Evolutionary conservation across 2,888 invertebrate genomes (phyloP).

Genomic region (Vesta saturnalis): DNA sequence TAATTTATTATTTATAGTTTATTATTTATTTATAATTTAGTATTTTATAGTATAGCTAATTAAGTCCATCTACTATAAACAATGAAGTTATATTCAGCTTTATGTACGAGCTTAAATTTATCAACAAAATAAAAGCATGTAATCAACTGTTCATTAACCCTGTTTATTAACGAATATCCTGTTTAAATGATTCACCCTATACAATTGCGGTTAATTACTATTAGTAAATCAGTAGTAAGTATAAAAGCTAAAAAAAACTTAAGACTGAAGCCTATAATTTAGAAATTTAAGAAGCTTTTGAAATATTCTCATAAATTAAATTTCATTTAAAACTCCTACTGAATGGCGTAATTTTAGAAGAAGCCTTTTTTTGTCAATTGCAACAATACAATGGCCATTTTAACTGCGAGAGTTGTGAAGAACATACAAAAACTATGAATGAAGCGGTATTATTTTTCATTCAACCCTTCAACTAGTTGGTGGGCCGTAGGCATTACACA

Average conservation of each 20-base stretch:
- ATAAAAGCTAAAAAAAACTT: not conserved
- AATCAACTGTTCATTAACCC: too few species aligned
- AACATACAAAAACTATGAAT: conserved; percentile 1
- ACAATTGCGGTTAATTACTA: too few species aligned
- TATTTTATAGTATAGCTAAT: too few species aligned
- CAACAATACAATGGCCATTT: not conserved
- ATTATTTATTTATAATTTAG: too few species aligned
- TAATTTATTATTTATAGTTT: too few species aligned
- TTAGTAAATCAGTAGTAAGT: too few species aligned
- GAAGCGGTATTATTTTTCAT: not conserved
- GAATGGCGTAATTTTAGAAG: not conserved
- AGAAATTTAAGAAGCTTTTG: not conserved
- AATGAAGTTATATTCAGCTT: too few species aligned
- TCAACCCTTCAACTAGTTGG: conserved; percentile 1
- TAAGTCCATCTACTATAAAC: too few species aligned
- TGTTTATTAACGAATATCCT: too few species aligned
- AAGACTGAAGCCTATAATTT: not conserved
- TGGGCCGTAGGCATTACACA: conserved; percentile 1
- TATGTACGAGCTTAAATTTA: too few species aligned
- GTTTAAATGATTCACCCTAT: too few species aligned
- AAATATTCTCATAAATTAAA: not conserved
- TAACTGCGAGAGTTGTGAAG: not conserved
- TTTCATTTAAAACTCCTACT: not conserved
- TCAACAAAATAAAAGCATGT: too few species aligned
- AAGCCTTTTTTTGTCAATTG: not conserved